Percentiles rank a stretch among this genome's conserved stretches.
Evolutionary conservation across 2,113 vertebrate species (phyloP).

Genomic region (Notechis scutatus): DNA sequence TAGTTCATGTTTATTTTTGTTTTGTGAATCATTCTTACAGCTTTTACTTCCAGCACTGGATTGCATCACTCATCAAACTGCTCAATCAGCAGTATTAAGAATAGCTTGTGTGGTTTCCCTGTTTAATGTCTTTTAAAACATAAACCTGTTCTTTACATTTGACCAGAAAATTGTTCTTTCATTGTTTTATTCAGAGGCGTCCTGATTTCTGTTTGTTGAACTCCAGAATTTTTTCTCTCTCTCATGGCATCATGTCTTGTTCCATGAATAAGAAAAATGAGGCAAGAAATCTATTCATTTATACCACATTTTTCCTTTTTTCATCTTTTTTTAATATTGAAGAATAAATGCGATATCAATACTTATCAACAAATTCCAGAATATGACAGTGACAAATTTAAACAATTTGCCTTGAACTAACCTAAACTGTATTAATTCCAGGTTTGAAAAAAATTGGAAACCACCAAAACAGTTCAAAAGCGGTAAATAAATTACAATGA

Average conservation of each 20-base stretch:
- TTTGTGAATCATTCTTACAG: constrained; percentile 7
- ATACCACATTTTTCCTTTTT: background rate
- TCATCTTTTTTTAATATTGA: background rate
- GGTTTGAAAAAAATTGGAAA: background rate
- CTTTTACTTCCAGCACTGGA: background rate
- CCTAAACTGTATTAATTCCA: background rate
- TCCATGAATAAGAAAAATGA: background rate
- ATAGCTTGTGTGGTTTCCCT: background rate
- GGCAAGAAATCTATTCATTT: background rate
- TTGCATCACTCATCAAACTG: constrained; percentile 13
- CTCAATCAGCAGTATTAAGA: constrained; percentile 14
- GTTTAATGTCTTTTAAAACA: constrained; percentile 34
- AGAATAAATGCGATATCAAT: background rate
- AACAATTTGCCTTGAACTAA: background rate
- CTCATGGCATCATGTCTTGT: background rate
- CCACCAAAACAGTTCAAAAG: background rate
- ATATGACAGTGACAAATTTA: background rate
- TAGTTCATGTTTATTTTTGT: background rate
- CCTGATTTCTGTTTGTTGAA: background rate
- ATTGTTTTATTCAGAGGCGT: rapidly evolving
- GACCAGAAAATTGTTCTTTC: constrained; percentile 13
- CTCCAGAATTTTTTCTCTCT: background rate
- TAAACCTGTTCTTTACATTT: background rate
- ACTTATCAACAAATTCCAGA: background rate
- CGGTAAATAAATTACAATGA: background rate